Evolutionary conservation across 1,140 invertebrate species (phyloP).

Genomic region (Nasonia longicornis): DNA sequence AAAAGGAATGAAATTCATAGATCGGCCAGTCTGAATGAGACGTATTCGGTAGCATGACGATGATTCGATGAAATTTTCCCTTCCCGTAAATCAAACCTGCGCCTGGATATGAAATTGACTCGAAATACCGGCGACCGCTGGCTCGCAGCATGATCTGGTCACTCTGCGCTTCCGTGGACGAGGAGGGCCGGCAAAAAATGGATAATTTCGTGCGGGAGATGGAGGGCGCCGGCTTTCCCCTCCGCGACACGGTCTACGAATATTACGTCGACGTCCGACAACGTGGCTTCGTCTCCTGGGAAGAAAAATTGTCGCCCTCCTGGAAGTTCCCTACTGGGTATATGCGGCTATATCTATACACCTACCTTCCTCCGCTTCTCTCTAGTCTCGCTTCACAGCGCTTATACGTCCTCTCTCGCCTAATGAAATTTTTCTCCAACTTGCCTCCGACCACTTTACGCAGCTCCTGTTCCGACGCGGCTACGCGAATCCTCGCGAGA

Average conservation of each 20-base stretch:
- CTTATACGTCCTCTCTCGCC: neutral
- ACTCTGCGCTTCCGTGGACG: constrained; percentile 82
- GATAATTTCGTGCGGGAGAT: constrained; percentile 86
- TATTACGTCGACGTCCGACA: constrained; percentile 83
- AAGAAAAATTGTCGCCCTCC: constrained; percentile 77
- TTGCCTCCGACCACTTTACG: neutral
- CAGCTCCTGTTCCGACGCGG: neutral
- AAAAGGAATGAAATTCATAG: neutral
- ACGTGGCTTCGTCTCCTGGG: constrained; percentile 80
- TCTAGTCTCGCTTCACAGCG: neutral
- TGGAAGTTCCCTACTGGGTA: constrained; percentile 77
- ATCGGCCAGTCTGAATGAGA: neutral
- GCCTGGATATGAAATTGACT: constrained; percentile 6
- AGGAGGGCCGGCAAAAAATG: constrained; percentile 82
- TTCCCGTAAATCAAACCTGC: constrained; percentile 19
- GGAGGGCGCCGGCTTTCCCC: constrained; percentile 81
- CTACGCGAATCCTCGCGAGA: constrained; percentile 11
- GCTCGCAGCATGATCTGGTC: constrained; percentile 82
- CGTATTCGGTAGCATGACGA: constrained; percentile 16
- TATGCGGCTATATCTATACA: neutral
- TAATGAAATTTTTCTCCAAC: constrained; percentile 8
- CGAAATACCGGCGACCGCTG: neutral
- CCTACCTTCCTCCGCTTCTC: neutral
- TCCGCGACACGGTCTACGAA: constrained; percentile 79
- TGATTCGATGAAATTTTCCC: constrained; percentile 32